Conservation (phyloP, 2,888 invertebrate species). For the Parnassius apollo region DNA sequence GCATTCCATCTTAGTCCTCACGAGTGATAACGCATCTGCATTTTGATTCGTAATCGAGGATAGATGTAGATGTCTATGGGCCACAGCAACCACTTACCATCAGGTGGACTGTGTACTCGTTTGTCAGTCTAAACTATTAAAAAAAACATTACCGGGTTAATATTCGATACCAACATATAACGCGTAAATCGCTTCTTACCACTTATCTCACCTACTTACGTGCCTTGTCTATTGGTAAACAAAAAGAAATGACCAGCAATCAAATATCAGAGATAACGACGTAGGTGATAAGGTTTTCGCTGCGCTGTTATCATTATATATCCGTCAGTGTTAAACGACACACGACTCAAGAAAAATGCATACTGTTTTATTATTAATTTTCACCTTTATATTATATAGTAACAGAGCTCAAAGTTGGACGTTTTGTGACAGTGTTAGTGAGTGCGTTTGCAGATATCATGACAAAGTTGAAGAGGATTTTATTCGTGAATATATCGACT, state of each 20-base stretch:
- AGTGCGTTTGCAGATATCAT: constrained; percentile 48
- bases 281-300: constrained; percentile 43
- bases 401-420: constrained; percentile 41
- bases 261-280: constrained; percentile 55
- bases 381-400: constrained; percentile 33
- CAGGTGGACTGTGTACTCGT: too few relatives aligned
- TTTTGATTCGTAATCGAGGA: too few relatives aligned
- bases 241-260: constrained; percentile 62
- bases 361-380: constrained; percentile 34
- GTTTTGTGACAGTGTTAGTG: constrained; percentile 51
- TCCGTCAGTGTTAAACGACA: constrained; percentile 30
- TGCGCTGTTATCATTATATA: constrained; percentile 30
- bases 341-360: constrained; percentile 42
- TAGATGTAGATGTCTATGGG: too few relatives aligned
- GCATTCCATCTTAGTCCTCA: too few relatives aligned
- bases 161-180: too few relatives aligned
- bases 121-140: too few relatives aligned
- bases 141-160: too few relatives aligned
- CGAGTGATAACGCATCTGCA: too few relatives aligned
- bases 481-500: constrained; percentile 51
- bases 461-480: constrained; percentile 43
- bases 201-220: constrained; percentile 23
- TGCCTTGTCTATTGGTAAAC: constrained; percentile 33
- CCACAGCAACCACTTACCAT: too few relatives aligned
- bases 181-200: not conserved